phyloP scores from a whole-genome alignment of 2,113 vertebrate species.

The Silurus meridionalis region DNA sequence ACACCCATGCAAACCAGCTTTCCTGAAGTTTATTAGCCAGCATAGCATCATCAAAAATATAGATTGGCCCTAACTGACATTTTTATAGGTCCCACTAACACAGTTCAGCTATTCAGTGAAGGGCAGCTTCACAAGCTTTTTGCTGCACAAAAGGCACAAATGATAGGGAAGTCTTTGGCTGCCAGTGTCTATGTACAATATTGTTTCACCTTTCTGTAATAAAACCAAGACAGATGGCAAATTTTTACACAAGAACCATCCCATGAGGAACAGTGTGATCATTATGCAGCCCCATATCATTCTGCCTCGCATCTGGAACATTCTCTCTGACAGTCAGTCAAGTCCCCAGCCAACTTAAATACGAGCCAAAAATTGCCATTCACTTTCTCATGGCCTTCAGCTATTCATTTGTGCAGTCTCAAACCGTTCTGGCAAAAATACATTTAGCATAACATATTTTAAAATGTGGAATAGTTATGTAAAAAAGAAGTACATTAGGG shows the following conservation, averaged over 20 bases:
- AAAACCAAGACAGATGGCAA: conserved; percentile 31
- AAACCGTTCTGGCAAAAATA: conserved; percentile 53
- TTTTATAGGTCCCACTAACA: conserved; percentile 29
- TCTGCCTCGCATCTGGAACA: conserved; percentile 21
- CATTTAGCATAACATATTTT: conserved; percentile 44
- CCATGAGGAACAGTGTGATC: neutral
- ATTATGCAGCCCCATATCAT: neutral
- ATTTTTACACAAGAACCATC: neutral
- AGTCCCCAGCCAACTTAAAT: conserved; percentile 60
- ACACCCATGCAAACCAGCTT: neutral
- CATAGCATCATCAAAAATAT: neutral
- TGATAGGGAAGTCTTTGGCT: neutral
- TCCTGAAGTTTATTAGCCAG: neutral
- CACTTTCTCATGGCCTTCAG: conserved; percentile 56
- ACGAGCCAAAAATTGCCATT: conserved; percentile 58
- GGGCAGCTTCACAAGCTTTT: conserved; percentile 18
- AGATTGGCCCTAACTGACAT: conserved; percentile 25
- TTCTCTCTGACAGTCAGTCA: conserved; percentile 38
- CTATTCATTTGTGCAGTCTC: conserved; percentile 63
- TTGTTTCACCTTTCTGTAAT: conserved; percentile 13
- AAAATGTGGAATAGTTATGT: neutral
- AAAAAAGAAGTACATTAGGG: neutral
- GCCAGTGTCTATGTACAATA: neutral
- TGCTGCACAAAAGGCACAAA: conserved; percentile 27
- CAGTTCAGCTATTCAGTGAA: conserved; percentile 40